These are phyloP conservation scores for Drosophila ironensis DNA, from an alignment of 1,140 invertebrate species.

Conservation along the genomic window DNA sequence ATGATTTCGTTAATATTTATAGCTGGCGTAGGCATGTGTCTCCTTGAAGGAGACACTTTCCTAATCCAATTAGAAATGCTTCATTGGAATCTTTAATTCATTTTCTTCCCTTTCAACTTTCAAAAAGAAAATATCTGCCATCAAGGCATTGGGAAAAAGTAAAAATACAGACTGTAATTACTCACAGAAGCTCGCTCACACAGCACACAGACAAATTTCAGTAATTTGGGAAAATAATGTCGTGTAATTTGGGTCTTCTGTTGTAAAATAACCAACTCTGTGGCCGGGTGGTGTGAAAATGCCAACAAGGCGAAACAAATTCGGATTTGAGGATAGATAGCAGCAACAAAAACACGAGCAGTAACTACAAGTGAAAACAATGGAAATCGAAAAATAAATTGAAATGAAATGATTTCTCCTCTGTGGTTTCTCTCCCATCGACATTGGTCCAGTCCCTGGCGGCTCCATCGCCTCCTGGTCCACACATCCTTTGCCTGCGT, in stretches of 20 bases:
- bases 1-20: no score
- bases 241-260: constrained; percentile 16
- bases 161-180: constrained; percentile 21
- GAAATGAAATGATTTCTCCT: constrained; percentile 75
- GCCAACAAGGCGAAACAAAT: constrained; percentile 40
- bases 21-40: no score
- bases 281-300: constrained; percentile 55
- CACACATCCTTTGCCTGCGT: neutral
- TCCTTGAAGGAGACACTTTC: no score
- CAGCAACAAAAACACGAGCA: constrained; percentile 23
- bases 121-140: constrained; percentile 9
- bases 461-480: constrained; percentile 21
- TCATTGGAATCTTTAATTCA: constrained; percentile 30
- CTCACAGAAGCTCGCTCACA: neutral
- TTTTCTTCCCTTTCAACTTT: constrained; percentile 8
- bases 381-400: constrained; percentile 74
- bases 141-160: neutral
- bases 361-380: constrained; percentile 55
- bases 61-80: constrained; percentile 56
- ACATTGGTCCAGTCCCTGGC: constrained; percentile 4
- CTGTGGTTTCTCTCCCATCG: constrained; percentile 15
- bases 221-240: constrained; percentile 34
- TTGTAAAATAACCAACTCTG: constrained; percentile 30
- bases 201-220: constrained; percentile 7
- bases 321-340: constrained; percentile 1